Evolutionary conservation across 1,140 invertebrate species (phyloP), one percentile per base, ranked within the genome.

Genomic region (Nomia melanderi): DNA sequence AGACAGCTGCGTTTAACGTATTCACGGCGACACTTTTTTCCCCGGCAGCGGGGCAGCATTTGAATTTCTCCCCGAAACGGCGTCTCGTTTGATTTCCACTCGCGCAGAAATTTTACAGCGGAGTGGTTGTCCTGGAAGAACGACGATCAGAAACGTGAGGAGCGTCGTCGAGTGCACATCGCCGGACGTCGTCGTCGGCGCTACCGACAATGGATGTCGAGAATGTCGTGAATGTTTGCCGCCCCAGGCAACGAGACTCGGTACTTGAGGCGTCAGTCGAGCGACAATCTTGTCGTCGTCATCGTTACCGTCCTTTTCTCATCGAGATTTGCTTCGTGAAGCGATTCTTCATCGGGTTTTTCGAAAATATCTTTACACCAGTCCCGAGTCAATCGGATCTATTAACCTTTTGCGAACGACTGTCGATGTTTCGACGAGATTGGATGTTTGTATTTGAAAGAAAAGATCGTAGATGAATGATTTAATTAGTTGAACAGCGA

Each of bases 181-280:
- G 66, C 20, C 62, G 79, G 64, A 77, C 67, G 31, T 72, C 63
- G 74, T 54, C 53, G 56, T 60, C 62, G 59, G 60, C 39, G 65
- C 50, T 62, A 44, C 60, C 63, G 64, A 81, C 79, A 75, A 67
- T 65, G 60, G 74, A 78, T 69, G 64, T 81, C 57, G 63, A 63
- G 65, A 64, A 80, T 80, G 36, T 53, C 73, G 60, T 33, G 73
- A 70, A 60, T 81, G 71, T 81, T 79, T 67, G 74, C 80, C 73
- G 39, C 56, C 47, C 72, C 27, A 36, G 56, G 80, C 79, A 64
- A 81, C 67, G 67, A 81, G 74, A 81, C 50, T 77, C 27, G 66
- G 59, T 73, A 77, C 79, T 81, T 50, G 67, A 78, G 63, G 70
- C 67, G 67, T 81, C 79, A 77, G 60, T 71, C 66, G 54, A 67